Evolutionary conservation across 2,888 invertebrate genomes (phyloP).

Genomic region (Lamproptera curius): DNA sequence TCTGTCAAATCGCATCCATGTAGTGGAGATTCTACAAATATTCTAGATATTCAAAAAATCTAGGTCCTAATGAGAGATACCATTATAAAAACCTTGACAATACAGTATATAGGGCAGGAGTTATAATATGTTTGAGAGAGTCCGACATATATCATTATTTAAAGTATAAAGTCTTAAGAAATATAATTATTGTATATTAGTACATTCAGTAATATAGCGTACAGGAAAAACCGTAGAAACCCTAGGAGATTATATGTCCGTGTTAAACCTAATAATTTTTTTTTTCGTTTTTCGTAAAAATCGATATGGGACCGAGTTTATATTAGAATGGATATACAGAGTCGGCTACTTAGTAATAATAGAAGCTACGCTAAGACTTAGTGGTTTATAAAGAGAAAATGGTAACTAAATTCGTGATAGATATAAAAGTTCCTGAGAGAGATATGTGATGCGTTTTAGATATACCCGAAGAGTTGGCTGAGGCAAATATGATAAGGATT

Average conservation of each 20-base stretch:
- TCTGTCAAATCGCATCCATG: too few relatives aligned
- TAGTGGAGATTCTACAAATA: background rate
- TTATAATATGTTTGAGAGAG: conserved; percentile 13
- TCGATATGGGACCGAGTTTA: conserved; percentile 39
- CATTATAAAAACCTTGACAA: conserved; percentile 9
- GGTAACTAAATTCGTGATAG: conserved; percentile 8
- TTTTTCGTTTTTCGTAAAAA: conserved; percentile 23
- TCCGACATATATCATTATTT: conserved; percentile 17
- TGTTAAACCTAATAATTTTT: conserved; percentile 23
- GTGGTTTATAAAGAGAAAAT: conserved; percentile 7
- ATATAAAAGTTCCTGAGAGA: background rate
- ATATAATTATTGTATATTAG: conserved; percentile 22
- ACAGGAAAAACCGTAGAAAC: conserved; percentile 55
- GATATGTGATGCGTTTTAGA: background rate
- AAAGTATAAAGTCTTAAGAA: conserved; percentile 24
- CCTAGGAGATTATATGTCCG: conserved; percentile 53
- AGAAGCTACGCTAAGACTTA: conserved; percentile 11
- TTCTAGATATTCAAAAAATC: too few relatives aligned
- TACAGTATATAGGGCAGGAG: conserved; percentile 19
- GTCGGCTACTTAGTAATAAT: conserved; percentile 24
- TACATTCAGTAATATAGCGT: conserved; percentile 33
- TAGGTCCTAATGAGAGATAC: conserved; percentile 9
- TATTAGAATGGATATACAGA: conserved; percentile 22
- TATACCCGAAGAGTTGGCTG: too few relatives aligned
- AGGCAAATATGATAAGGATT: background rate